These are phyloP conservation scores for Phymatocera aterrima DNA, from an alignment of 2,888 invertebrate genomes.

Conservation along the genomic window DNA sequence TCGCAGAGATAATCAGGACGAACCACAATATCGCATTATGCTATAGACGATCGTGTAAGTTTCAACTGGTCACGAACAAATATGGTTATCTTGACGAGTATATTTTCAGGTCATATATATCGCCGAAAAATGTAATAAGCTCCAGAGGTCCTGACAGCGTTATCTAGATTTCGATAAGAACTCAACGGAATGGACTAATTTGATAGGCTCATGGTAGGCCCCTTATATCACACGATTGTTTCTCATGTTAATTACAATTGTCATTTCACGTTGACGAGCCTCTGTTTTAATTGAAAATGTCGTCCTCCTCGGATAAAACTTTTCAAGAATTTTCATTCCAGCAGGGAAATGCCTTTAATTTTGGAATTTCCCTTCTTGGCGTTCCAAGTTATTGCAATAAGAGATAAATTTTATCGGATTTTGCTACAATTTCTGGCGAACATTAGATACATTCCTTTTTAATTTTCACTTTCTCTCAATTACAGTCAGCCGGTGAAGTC, in stretches of 20 bases:
- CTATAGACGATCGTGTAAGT: background rate
- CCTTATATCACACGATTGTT: background rate
- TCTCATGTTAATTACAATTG: background rate
- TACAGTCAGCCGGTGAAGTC: background rate
- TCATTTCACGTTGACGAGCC: background rate
- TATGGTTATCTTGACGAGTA: conserved; percentile 4
- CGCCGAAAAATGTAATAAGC: conserved; percentile 22
- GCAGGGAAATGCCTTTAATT: background rate
- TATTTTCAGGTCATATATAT: background rate
- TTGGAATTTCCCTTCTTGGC: background rate
- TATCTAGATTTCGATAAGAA: background rate
- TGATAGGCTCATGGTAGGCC: background rate
- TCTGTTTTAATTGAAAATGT: background rate
- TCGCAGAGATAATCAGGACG: conserved; percentile 4
- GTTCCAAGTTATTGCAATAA: background rate
- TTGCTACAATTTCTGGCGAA: background rate
- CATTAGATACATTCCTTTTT: conserved; percentile 8
- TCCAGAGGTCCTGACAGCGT: background rate
- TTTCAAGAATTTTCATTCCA: background rate
- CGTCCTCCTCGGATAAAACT: background rate
- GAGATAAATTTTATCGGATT: conserved; percentile 6
- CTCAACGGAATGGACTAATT: background rate
- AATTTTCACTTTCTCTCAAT: background rate
- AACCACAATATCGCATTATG: background rate
- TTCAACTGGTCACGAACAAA: conserved; percentile 18